phyloP scores from a whole-genome alignment of 2,888 invertebrate species.

The Idaea aversata region DNA sequence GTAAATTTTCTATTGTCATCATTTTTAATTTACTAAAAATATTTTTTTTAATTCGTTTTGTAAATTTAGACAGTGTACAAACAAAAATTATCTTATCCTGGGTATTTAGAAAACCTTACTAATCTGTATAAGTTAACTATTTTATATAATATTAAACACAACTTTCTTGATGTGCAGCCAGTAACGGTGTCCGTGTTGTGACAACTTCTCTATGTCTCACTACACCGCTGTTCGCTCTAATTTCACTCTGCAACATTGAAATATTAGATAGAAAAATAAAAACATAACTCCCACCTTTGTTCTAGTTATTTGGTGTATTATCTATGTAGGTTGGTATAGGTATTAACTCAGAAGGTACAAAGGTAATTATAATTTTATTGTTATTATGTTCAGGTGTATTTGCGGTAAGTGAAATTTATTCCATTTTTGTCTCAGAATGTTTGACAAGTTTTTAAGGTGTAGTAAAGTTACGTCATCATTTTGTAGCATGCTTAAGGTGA shows the following conservation, averaged over 20 bases:
- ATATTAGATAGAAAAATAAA: background rate
- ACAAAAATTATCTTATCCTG: background rate
- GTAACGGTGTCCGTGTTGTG: slow-evolving; percentile 84
- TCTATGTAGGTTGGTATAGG: too few relatives aligned
- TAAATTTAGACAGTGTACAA: background rate
- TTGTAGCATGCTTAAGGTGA: too few relatives aligned
- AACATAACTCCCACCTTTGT: background rate
- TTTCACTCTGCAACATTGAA: slow-evolving; percentile 56
- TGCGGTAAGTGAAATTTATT: too few relatives aligned
- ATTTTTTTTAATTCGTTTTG: background rate
- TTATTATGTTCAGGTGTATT: too few relatives aligned
- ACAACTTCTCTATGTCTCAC: slow-evolving; percentile 80
- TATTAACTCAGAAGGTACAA: too few relatives aligned
- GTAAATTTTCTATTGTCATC: background rate
- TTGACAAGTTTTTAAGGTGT: too few relatives aligned
- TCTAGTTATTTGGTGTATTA: too few relatives aligned
- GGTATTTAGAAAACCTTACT: slow-evolving; percentile 14
- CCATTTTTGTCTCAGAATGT: too few relatives aligned
- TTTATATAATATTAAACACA: slow-evolving; percentile 71
- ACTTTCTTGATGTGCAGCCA: slow-evolving; percentile 84
- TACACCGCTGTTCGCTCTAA: slow-evolving; percentile 57
- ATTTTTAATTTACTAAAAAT: background rate
- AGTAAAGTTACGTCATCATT: too few relatives aligned
- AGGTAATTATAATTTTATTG: too few relatives aligned
- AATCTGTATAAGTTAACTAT: slow-evolving; percentile 19